These are phyloP conservation scores for Caenorhabditis macrosperma DNA, from an alignment of 2,888 invertebrate genomes.

Conservation along the genomic window DNA sequence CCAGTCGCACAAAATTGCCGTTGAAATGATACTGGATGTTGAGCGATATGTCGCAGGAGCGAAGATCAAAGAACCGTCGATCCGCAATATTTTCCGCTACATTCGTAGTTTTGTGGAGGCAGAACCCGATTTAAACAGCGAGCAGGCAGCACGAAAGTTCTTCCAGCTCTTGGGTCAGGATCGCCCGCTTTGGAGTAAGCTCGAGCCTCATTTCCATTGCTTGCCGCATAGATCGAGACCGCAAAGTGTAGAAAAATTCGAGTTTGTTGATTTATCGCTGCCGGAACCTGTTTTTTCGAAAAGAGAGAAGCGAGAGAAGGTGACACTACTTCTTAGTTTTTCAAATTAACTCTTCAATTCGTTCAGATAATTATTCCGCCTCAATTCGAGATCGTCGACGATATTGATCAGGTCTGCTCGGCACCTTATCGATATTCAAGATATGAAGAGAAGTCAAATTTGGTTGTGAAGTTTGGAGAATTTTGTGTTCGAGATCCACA, in stretches of 20 bases:
- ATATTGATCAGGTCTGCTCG: constrained; percentile 17
- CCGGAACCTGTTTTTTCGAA: not conserved
- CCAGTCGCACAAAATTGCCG: constrained; percentile 12
- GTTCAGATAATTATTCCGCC: constrained; percentile 9
- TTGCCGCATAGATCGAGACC: constrained; percentile 12
- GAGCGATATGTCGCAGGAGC: constrained; percentile 36
- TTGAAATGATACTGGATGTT: constrained; percentile 56
- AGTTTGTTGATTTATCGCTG: constrained; percentile 40
- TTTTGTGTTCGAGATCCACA: constrained; percentile 18
- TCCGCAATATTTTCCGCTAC: constrained; percentile 17
- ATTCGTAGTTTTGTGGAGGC: constrained; percentile 23
- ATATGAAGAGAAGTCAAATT: constrained; percentile 8
- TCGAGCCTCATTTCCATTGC: constrained; percentile 36
- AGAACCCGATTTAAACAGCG: not conserved
- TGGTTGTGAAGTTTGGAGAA: constrained; percentile 42
- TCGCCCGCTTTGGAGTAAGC: constrained; percentile 42
- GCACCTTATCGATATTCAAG: not conserved
- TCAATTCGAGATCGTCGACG: constrained; percentile 31
- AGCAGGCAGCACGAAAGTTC: constrained; percentile 29
- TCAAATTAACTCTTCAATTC: not conserved
- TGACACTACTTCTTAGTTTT: too few relatives aligned
- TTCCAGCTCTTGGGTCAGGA: constrained; percentile 42
- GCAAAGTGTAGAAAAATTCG: constrained; percentile 30
- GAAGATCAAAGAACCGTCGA: constrained; percentile 18
- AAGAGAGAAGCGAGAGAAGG: not conserved